These are phyloP conservation scores for Gortyna flavago DNA, from an alignment of 2,888 invertebrate genomes.

Conservation along the genomic window DNA sequence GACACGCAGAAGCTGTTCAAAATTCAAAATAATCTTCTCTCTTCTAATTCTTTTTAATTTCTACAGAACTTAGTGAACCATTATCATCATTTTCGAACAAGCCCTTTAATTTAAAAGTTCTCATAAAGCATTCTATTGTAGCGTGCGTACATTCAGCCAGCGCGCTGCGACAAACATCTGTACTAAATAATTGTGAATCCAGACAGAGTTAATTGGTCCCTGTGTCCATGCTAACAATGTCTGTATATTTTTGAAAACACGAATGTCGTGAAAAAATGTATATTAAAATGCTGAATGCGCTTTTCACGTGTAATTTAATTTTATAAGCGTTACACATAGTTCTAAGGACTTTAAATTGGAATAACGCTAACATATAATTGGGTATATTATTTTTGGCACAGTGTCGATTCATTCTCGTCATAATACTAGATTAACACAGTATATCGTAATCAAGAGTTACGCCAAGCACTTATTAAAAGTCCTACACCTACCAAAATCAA, in stretches of 20 bases:
- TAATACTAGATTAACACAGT: too few species aligned
- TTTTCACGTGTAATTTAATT: neutral
- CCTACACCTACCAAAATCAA: neutral
- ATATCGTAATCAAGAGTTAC: neutral
- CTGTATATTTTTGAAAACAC: constrained; percentile 28
- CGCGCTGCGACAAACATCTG: constrained; percentile 48
- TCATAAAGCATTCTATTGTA: neutral
- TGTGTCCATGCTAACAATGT: constrained; percentile 27
- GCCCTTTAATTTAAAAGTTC: neutral
- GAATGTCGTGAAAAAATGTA: neutral
- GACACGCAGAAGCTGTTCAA: neutral
- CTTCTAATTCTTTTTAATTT: neutral
- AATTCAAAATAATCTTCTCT: neutral
- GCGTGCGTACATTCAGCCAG: constrained; percentile 3
- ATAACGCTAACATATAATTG: neutral
- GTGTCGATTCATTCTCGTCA: neutral
- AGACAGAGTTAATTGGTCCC: constrained; percentile 69
- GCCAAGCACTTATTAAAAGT: neutral
- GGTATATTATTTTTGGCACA: neutral
- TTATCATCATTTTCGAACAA: neutral
- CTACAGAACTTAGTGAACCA: neutral
- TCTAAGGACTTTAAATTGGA: neutral
- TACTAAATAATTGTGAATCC: constrained; percentile 68
- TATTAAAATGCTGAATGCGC: neutral
- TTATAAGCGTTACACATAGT: too few species aligned